phyloP scores from a whole-genome alignment of 30 jellyfish, hydroid and myxozoan species.

The Sanderia malayensis region DNA sequence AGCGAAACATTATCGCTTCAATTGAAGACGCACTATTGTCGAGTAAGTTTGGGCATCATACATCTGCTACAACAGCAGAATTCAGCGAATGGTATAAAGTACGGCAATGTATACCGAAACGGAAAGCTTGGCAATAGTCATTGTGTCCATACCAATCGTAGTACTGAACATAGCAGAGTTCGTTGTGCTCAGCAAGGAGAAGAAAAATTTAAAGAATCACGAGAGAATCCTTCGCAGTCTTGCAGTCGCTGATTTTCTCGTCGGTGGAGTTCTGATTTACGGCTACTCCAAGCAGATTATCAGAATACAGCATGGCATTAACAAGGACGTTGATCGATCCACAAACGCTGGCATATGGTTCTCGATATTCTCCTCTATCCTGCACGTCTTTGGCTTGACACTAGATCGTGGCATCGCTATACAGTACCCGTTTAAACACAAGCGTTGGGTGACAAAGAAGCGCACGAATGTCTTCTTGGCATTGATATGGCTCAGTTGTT shows the following conservation, averaged over 20 bases:
- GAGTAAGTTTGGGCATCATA: too few species aligned
- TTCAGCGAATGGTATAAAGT: too few species aligned
- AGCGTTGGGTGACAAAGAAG: background rate
- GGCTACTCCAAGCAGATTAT: background rate
- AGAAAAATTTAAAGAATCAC: background rate
- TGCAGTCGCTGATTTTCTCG: slow-evolving; percentile 4
- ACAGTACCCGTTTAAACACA: background rate
- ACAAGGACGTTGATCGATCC: background rate
- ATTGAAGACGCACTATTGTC: too few species aligned
- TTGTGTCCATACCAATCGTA: background rate
- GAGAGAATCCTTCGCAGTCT: slow-evolving; percentile 7
- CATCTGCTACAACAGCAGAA: too few species aligned
- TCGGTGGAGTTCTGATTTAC: background rate
- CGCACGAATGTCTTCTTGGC: slow-evolving; percentile 1
- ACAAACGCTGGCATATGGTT: background rate
- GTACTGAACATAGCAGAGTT: background rate
- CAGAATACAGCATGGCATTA: background rate
- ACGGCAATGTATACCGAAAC: background rate
- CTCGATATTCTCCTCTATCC: background rate
- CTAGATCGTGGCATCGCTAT: background rate
- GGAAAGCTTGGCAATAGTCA: background rate
- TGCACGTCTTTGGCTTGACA: background rate
- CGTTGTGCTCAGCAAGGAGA: background rate
- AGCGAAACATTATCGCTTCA: too few species aligned
- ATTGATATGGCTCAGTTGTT: background rate